Conservation (phyloP, 2,888 invertebrate species). For the Rhagonycha lutea region DNA sequence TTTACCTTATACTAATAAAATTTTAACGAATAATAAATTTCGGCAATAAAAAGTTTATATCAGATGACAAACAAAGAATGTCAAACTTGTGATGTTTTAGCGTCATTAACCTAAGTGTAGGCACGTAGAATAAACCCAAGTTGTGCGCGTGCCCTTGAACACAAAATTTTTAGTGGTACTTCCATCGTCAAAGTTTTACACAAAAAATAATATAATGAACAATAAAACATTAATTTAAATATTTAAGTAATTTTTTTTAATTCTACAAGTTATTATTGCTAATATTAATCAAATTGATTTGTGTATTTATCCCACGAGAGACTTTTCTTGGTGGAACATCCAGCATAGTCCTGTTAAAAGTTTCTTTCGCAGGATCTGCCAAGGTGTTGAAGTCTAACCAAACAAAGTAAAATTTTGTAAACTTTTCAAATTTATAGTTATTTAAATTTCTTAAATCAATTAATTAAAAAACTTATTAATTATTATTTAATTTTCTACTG, state of each 20-base stretch:
- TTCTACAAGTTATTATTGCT: no score
- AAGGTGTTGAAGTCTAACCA: no score
- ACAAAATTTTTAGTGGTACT: background rate
- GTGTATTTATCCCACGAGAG: no score
- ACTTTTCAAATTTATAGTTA: no score
- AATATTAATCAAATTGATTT: no score
- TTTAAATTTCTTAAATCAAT: no score
- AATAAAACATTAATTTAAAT: background rate
- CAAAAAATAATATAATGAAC: background rate
- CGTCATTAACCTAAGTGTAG: slow-evolving; percentile 14
- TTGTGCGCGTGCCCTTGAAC: slow-evolving; percentile 15
- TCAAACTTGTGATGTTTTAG: slow-evolving; percentile 2
- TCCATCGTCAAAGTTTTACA: background rate
- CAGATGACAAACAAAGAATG: slow-evolving; percentile 3
- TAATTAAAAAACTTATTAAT: no score
- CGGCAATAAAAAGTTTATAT: background rate
- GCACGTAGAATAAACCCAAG: slow-evolving; percentile 5
- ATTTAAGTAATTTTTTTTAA: background rate
- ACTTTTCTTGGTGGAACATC: no score
- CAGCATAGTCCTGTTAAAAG: no score
- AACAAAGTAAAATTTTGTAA: no score
- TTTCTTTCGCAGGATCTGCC: no score
- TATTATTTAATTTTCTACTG: no score
- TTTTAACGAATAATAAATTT: background rate
- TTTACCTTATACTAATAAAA: background rate